phyloP scores from a whole-genome alignment of 2,797 vertebrate genomes.

The Galagoides demidoff region DNA sequence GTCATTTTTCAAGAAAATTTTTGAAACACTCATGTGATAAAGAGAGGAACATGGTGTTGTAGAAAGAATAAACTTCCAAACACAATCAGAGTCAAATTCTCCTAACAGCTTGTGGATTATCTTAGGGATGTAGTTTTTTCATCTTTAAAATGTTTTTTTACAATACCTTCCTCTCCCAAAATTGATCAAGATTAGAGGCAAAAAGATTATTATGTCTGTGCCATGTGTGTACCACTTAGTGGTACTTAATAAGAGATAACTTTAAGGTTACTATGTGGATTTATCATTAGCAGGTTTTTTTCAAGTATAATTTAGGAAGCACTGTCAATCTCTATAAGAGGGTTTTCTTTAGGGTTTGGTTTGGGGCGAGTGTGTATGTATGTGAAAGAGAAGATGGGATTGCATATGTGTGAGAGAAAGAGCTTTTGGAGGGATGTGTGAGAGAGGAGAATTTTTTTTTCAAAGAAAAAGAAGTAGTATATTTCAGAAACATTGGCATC shows the following conservation, averaged over 20 bases:
- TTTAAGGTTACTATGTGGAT: background rate
- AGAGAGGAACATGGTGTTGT: background rate
- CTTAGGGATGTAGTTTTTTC: background rate
- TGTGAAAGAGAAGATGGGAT: background rate
- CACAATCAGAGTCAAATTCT: background rate
- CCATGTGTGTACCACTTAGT: background rate
- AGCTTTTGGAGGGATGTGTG: background rate
- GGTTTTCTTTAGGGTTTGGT: slow-evolving; percentile 20
- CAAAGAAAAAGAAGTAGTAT: background rate
- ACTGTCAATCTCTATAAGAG: background rate
- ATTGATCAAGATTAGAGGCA: background rate
- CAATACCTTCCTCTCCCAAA: background rate
- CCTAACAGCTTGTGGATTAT: background rate
- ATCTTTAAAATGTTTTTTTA: background rate
- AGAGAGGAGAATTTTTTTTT: background rate
- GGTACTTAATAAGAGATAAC: background rate
- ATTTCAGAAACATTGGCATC: background rate
- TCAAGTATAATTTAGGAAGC: background rate
- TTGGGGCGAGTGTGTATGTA: background rate
- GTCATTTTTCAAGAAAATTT: background rate
- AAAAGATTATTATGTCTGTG: background rate
- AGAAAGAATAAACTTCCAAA: background rate
- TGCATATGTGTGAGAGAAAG: background rate
- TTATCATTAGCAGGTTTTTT: background rate
- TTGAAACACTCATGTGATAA: background rate